Base-by-base conservation (phyloP, 2,113 vertebrate species). In the Raphicerus campestris region DNA sequence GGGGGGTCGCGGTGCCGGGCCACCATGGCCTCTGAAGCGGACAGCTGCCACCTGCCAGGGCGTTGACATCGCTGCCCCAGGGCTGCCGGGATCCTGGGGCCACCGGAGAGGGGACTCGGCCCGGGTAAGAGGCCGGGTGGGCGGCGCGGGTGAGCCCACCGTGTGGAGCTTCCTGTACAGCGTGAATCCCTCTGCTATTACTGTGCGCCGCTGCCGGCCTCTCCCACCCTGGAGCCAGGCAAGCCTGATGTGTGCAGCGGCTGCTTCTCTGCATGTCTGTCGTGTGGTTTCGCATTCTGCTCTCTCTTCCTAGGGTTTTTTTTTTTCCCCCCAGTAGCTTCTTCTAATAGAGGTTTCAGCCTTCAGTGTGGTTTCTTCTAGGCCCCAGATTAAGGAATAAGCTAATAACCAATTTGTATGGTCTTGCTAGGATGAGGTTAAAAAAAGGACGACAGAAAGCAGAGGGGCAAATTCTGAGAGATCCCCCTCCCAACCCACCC, bases 11-110 rank as follows among this genome's bases (percentile, higher is more conserved):
- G 5, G 84, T 14, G 56, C 81, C 16, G 28, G 78, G 39, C 94
- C 60, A 55, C 96, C 87, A 85, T 90, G 97, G 98, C 94, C 97
- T 96, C 91, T 94, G 96, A 95, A 17, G 60, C 14, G 6, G 63
- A 87, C 87, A 30, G 89, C 96, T 39, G 70, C 24, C 0, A 53
- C 42, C 96, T 7, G 89, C 94, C 32, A 49, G 49, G 75, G 87
- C 92, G 84, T 47, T 98, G 96, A 98, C 94, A 58, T 61, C 60
- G 97, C 91, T 30, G 84, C 87, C 28, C 93, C 11, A 80, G 90
- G 95, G 89, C 89, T 56, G 89, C 93, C 32, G 51, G 96, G 96
- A 93, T 95, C 20, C 91, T 28, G 83, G 97, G 97, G 94, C 95
- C 5, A 15, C 91, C 58, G 90, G 75, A 97, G 55, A 94, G 92